Base-by-base conservation (phyloP, 2,113 vertebrate genomes). In the Todiramphus saurophagus region DNA sequence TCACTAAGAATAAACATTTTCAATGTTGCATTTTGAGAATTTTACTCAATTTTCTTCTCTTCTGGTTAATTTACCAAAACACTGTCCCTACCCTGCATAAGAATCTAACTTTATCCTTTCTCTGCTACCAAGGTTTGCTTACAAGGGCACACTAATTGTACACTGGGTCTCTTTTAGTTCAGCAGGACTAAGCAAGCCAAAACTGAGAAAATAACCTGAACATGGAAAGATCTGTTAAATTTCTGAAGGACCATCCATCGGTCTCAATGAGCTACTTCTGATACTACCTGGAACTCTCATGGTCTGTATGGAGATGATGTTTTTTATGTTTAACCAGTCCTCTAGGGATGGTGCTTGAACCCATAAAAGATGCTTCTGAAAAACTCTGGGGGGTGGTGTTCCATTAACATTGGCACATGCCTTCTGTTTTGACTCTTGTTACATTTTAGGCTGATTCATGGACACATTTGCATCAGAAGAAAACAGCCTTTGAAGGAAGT, bases 341-440 rank as follows among this genome's bases (percentile, higher is more conserved):
- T 88, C 83, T 35, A 41, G 55, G 81, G 68, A 89, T 66, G 70
- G 51, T 66, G 76, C 53, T 44, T 50, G 33, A 78, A 76, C 24
- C n/a, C 56, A 56, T 68, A 96, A 62, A 89, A 97, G 68, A 77
- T 74, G 80, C 82, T 75, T 95, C 94, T 97, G 94, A 97, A 93
- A 97, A 95, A 93, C 89, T 95, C 91, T 92, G 94, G 94, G 94
- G 83, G 80, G 94, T 90, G 64, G 69, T 96, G 94, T 96, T 97
- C 96, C 98, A 95, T 67, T 88, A 88, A 68, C n/a, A 53, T 19
- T 37, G 35, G n/a, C 62, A 75, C 17, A 25, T 9, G 75, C n/a
- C 28, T 19, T 44, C 63, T 59, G 15, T 63, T 69, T 90, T 51
- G 33, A 28, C 24, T 85, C 62, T 80, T 64, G 60, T 13, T 75